These are phyloP conservation scores for Rafetus swinhoei DNA, from an alignment of 2,113 vertebrate species.

Conservation along the genomic window DNA sequence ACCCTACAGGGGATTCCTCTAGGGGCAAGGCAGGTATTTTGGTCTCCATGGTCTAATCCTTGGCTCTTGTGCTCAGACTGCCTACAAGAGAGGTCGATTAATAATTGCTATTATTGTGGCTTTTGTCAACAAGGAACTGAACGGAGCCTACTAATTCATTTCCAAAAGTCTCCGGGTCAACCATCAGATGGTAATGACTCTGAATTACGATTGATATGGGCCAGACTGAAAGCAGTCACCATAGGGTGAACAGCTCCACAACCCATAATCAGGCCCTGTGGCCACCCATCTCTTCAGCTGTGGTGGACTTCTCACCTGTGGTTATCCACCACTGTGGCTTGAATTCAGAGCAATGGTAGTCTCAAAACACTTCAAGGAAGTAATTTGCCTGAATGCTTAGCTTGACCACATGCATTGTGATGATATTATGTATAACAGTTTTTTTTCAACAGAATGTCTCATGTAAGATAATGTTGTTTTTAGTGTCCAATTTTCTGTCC, in stretches of 20 bases:
- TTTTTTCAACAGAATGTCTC: slow-evolving; percentile 45
- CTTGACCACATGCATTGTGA: slow-evolving; percentile 65
- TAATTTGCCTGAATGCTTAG: not conserved
- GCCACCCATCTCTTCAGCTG: slow-evolving; percentile 14
- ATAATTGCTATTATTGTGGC: not conserved
- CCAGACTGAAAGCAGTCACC: slow-evolving; percentile 8
- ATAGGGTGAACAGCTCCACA: not conserved
- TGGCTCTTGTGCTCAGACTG: slow-evolving; percentile 31
- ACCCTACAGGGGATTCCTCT: not conserved
- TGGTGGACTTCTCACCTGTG: slow-evolving; percentile 31
- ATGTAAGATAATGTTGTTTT: slow-evolving; percentile 45
- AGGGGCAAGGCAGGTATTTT: not conserved
- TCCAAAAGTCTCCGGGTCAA: slow-evolving; percentile 35
- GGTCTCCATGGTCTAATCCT: not conserved
- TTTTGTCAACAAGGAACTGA: slow-evolving; percentile 34
- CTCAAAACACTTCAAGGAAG: slow-evolving; percentile 41
- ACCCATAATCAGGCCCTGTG: slow-evolving; percentile 8
- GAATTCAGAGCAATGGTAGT: not conserved
- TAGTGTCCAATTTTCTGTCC: not conserved
- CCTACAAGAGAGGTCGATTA: slow-evolving; percentile 9
- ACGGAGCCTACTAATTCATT: not conserved
- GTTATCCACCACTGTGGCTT: slow-evolving; percentile 31
- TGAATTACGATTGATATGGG: slow-evolving; percentile 35
- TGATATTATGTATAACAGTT: slow-evolving; percentile 39
- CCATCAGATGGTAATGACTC: slow-evolving; percentile 61